phyloP scores from a whole-genome alignment of 1,140 invertebrate genomes.

The Drosophila prosaltans region DNA sequence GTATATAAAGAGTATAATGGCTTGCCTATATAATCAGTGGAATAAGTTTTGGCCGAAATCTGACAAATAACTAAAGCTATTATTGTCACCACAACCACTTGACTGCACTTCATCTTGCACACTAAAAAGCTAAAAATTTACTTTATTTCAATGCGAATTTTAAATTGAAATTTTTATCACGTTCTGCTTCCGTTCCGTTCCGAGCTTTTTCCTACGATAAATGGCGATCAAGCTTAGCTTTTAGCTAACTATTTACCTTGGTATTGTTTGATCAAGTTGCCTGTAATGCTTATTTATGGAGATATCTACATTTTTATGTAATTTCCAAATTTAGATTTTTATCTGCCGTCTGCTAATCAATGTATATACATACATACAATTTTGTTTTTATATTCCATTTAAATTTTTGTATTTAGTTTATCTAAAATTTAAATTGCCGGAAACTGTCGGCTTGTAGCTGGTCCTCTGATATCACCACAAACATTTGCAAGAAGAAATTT shows the following conservation, averaged over 20 bases:
- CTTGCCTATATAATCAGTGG: conserved; percentile 52
- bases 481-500: too few species aligned
- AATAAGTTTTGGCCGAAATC: conserved; percentile 37
- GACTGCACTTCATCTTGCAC: conserved; percentile 40
- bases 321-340: conserved; percentile 2
- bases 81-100: conserved; percentile 25
- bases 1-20: background rate
- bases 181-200: conserved; percentile 49
- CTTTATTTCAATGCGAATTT: conserved; percentile 25
- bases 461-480: too few species aligned
- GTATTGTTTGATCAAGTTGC: conserved; percentile 13
- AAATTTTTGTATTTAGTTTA: background rate
- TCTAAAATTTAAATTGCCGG: background rate
- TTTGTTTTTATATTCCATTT: background rate
- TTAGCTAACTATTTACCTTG: conserved; percentile 51
- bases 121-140: conserved; percentile 15
- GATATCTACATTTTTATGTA: too few species aligned
- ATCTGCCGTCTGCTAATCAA: conserved; percentile 5
- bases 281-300: too few species aligned
- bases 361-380: background rate
- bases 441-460: background rate
- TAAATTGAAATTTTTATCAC: conserved; percentile 49
- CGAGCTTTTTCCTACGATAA: conserved; percentile 21
- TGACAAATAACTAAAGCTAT: conserved; percentile 7
- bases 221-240: conserved; percentile 12